Base-by-base conservation (phyloP, 2,888 invertebrate species). In the Agrochola lota region DNA sequence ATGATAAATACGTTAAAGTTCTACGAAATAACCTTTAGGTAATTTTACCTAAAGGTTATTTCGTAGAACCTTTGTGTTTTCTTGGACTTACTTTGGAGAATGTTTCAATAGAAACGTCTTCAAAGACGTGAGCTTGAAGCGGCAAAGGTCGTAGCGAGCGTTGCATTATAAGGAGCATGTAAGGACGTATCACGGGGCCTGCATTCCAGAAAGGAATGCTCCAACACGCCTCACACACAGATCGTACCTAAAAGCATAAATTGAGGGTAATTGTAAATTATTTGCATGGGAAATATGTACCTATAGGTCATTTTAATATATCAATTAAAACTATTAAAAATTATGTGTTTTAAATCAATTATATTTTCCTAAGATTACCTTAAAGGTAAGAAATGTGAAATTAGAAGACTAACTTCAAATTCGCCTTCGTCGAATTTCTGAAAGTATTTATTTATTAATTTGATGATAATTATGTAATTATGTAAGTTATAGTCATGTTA, bases 111-210 rank as follows among this genome's bases (percentile, higher is more conserved):
- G 94, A 94, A 26, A 95, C 89, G 57, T 94, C 91, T 78, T 93
- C 87, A 83, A 95, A 95, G 8, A 95, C 95, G 12, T 93, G 86
- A 0, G 92, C 90, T 72, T 87, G 89, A 0, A 95, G 88, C 0
- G 94, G 93, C 43, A 95, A 84, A 2, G 92, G 92, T 76, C 93
- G 89, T 46, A 92, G 74, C 5, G 94, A 92, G 70, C 92, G 90
- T 81, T 94, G 95, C 92, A 95, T 95, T 64, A 95, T 92, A 55
- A 95, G 90, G 23, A 95, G 87, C 68, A 94, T 84, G 83, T 95
- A 95, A 4, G 94, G 93, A 55, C 93, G 89, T 67, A 95, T 89
- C 52, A 90, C 88, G 4, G 88, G 83, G 26, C 90, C 89, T 0
- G 92, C 92, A 52, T 93, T 91, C 95, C 95, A 95, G 78, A 95